phyloP scores from a whole-genome alignment of 2,113 vertebrate genomes.

The Pardalotus punctatus region DNA sequence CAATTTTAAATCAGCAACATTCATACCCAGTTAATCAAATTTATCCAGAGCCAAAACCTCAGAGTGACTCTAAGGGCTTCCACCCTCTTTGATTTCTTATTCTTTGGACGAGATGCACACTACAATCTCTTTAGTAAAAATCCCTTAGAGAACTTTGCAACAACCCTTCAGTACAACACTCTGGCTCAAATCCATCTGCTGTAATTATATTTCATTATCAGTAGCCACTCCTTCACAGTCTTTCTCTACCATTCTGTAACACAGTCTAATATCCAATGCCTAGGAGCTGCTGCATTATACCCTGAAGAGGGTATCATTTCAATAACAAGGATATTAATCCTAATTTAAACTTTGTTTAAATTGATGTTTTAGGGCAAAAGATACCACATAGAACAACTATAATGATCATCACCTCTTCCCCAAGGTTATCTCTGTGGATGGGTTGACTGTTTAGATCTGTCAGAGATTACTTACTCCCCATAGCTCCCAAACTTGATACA shows the following conservation, averaged over 20 bases:
- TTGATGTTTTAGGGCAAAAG: neutral
- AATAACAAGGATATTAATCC: neutral
- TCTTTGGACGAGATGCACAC: neutral
- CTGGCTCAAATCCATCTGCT: constrained; percentile 37
- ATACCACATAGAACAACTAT: neutral
- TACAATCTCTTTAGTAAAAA: constrained; percentile 1
- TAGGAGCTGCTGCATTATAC: neutral
- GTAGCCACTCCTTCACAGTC: neutral
- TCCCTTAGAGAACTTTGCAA: constrained; percentile 30
- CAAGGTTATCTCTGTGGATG: neutral
- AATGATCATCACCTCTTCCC: neutral
- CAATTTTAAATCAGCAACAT: neutral
- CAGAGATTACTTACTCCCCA: neutral
- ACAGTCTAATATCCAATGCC: neutral
- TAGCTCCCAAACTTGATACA: neutral
- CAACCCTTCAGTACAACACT: neutral
- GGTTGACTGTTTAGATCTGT: neutral
- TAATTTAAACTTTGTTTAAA: neutral
- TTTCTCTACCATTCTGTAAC: neutral
- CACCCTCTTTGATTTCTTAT: neutral
- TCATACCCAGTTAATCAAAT: constrained; percentile 12
- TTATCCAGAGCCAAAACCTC: constrained; percentile 39
- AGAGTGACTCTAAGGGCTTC: constrained; percentile 9
- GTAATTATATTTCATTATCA: neutral
- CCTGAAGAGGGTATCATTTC: neutral